Conservation (phyloP, 2,113 vertebrate genomes). For the Passerina amoena region DNA sequence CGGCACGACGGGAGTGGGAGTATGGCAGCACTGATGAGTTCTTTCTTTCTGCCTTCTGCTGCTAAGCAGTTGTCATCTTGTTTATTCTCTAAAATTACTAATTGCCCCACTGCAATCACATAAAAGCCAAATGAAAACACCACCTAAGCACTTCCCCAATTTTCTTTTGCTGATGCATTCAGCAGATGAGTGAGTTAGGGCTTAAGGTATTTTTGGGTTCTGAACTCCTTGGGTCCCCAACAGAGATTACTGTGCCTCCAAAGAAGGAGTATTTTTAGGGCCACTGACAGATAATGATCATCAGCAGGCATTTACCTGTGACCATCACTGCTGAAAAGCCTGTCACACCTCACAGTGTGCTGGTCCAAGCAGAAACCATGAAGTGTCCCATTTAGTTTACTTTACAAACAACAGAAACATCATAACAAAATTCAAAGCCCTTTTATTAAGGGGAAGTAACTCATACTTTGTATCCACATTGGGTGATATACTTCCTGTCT, state of each 20-base stretch:
- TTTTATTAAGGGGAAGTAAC: neutral
- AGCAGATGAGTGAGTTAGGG: neutral
- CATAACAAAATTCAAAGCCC: neutral
- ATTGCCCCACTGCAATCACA: conserved; percentile 24
- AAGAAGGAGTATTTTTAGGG: neutral
- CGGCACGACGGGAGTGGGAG: conserved; percentile 1
- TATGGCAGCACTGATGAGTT: conserved; percentile 30
- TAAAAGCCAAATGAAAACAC: conserved; percentile 46
- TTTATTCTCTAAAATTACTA: conserved; percentile 63
- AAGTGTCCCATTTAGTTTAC: neutral
- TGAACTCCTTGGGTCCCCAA: neutral
- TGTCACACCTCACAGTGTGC: neutral
- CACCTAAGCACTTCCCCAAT: neutral
- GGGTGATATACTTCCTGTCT: neutral
- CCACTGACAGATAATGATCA: neutral
- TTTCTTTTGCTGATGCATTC: neutral
- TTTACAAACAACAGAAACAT: neutral
- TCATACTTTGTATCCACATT: neutral
- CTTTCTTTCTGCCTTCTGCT: conserved; percentile 18
- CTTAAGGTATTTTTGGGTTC: neutral
- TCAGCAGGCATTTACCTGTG: neutral
- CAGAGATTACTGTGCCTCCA: neutral
- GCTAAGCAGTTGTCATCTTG: conserved; percentile 41
- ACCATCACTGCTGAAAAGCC: neutral
- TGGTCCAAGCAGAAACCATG: neutral